Evolutionary conservation across 2,888 invertebrate species (phyloP).

Genomic region (Coleophora deauratella): DNA sequence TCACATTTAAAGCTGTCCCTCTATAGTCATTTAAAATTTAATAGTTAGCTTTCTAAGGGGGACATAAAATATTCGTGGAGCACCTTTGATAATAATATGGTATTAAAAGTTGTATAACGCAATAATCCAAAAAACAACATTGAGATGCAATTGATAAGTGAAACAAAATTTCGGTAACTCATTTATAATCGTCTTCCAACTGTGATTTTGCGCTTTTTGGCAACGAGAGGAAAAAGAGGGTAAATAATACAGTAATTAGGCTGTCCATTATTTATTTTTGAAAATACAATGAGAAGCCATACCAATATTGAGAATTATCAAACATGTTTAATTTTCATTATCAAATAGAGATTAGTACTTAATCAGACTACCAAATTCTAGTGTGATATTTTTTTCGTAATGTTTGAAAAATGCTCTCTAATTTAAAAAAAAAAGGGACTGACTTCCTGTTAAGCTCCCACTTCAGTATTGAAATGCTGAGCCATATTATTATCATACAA

Average conservation of each 20-base stretch:
- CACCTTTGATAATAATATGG: slow-evolving; percentile 42
- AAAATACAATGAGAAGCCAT: slow-evolving; percentile 33
- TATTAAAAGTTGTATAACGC: slow-evolving; percentile 19
- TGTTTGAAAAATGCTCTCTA: slow-evolving; percentile 56
- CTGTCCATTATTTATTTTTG: slow-evolving; percentile 1
- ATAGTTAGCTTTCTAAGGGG: slow-evolving; percentile 29
- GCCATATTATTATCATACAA: slow-evolving; percentile 52
- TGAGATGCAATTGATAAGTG: too few relatives aligned
- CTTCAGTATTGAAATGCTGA: slow-evolving; percentile 33
- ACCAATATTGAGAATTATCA: too few relatives aligned
- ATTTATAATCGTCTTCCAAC: slow-evolving; percentile 38
- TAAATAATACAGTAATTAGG: background rate
- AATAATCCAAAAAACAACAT: too few relatives aligned
- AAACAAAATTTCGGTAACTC: slow-evolving; percentile 35
- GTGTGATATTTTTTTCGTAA: slow-evolving; percentile 60
- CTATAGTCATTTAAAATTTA: slow-evolving; percentile 22
- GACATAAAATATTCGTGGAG: slow-evolving; percentile 29
- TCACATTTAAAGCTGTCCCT: slow-evolving; percentile 34
- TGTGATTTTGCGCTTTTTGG: slow-evolving; percentile 37
- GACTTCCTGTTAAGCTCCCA: slow-evolving; percentile 13
- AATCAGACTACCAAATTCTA: slow-evolving; percentile 59
- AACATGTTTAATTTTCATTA: slow-evolving; percentile 10
- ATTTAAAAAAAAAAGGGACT: slow-evolving; percentile 15
- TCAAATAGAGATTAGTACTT: slow-evolving; percentile 52
- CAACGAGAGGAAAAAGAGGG: slow-evolving; percentile 3